These are phyloP conservation scores for Oscheius sp. DNA, from an alignment of 2,888 invertebrate genomes.

Conservation along the genomic window DNA sequence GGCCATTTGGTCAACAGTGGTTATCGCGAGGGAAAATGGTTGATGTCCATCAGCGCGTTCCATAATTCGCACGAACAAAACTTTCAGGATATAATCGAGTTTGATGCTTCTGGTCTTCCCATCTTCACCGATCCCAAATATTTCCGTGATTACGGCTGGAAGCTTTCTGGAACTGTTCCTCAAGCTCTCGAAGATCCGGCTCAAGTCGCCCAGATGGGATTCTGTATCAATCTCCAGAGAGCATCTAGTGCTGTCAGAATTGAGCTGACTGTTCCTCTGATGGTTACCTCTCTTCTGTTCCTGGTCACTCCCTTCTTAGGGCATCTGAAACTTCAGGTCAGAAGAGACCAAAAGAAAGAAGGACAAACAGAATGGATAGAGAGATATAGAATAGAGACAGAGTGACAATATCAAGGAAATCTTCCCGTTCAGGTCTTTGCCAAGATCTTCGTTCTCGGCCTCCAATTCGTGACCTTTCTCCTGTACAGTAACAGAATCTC, in stretches of 20 bases:
- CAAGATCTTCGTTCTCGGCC: slow-evolving; percentile 69
- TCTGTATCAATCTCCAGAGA: slow-evolving; percentile 71
- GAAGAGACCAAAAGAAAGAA: no score
- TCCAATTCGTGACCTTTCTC: slow-evolving; percentile 71
- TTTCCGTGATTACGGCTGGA: slow-evolving; percentile 73
- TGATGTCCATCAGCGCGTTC: neutral
- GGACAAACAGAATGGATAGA: no score
- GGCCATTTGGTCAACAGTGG: neutral
- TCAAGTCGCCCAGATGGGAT: slow-evolving; percentile 67
- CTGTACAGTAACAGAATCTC: slow-evolving; percentile 69
- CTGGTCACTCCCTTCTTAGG: slow-evolving; percentile 69
- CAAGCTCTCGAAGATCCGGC: slow-evolving; percentile 64
- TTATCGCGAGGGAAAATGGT: neutral
- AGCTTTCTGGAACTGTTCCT: slow-evolving; percentile 67
- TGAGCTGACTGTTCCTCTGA: slow-evolving; percentile 66
- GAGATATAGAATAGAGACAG: no score
- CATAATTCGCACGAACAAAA: neutral
- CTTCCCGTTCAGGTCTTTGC: slow-evolving; percentile 57
- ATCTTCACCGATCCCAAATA: slow-evolving; percentile 73
- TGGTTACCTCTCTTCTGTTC: slow-evolving; percentile 67
- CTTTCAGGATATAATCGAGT: slow-evolving; percentile 68
- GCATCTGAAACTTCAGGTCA: slow-evolving; percentile 55
- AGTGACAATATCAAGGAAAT: no score
- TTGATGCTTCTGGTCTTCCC: slow-evolving; percentile 66
- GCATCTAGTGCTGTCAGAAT: slow-evolving; percentile 66